phyloP scores from a whole-genome alignment of 2,113 vertebrate species.

The Podocnemis expansa region DNA sequence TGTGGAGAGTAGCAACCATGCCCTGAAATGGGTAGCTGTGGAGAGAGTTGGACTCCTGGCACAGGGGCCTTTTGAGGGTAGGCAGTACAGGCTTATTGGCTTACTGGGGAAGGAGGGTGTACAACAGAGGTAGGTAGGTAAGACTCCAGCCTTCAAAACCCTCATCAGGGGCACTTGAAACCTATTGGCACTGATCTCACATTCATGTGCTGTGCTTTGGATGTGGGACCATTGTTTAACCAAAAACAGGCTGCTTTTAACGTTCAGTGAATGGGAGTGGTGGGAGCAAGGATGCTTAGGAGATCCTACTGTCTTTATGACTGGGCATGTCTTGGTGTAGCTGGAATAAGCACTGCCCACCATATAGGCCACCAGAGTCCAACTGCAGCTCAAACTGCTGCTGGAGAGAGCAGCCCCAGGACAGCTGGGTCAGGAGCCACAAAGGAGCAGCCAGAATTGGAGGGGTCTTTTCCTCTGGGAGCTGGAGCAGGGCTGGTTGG shows the following conservation, averaged over 20 bases:
- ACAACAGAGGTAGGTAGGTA: background rate
- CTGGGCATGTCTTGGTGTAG: background rate
- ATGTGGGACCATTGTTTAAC: background rate
- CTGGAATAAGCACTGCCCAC: background rate
- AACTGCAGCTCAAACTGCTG: background rate
- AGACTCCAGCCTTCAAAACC: background rate
- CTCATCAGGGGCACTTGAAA: background rate
- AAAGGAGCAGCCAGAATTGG: background rate
- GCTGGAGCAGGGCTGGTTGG: background rate
- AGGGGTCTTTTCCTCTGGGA: background rate
- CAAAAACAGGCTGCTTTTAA: background rate
- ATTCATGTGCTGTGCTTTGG: background rate
- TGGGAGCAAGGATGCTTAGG: background rate
- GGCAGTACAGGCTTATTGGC: background rate
- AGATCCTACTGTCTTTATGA: background rate
- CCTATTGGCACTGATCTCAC: background rate
- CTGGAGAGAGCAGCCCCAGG: background rate
- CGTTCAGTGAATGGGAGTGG: background rate
- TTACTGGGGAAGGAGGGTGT: background rate
- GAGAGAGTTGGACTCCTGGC: background rate
- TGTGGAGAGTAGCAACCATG: background rate
- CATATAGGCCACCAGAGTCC: background rate
- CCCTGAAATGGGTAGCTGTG: background rate
- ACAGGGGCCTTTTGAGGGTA: background rate
- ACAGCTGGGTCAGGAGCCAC: background rate